Percentiles rank a stretch among this genome's conserved stretches.
phyloP scores from a whole-genome alignment of 23 tunicate genomes.

The Trididemnum miniatum region DNA sequence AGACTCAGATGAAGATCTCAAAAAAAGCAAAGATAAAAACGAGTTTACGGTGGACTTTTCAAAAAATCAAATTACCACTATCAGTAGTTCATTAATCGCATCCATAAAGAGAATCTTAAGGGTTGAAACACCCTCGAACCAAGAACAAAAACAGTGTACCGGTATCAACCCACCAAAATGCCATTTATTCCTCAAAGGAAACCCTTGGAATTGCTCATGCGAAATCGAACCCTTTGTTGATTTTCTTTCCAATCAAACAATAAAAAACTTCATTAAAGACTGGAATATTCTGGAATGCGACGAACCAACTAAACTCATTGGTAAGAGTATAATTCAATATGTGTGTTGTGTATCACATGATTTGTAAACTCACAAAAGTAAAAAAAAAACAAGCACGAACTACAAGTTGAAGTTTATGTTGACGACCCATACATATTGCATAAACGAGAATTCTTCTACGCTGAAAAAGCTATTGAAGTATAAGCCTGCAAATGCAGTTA shows the following conservation, averaged over 20 bases:
- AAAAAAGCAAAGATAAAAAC: neutral
- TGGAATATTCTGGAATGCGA: constrained; percentile 6
- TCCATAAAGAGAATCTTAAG: neutral
- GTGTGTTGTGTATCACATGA: too few relatives aligned
- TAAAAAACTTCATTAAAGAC: neutral
- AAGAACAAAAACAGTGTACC: too few relatives aligned
- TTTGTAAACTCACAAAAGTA: too few relatives aligned
- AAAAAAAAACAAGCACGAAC: too few relatives aligned
- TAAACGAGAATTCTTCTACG: too few relatives aligned
- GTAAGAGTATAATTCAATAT: too few relatives aligned
- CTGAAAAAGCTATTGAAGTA: too few relatives aligned
- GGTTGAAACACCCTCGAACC: neutral
- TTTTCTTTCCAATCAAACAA: constrained; percentile 16
- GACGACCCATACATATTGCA: too few relatives aligned
- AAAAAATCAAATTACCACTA: neutral
- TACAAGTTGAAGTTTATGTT: too few relatives aligned
- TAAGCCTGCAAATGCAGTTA: too few relatives aligned
- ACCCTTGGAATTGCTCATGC: constrained; percentile 35
- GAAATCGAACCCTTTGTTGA: neutral
- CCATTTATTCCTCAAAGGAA: neutral
- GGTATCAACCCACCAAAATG: neutral
- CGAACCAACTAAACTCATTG: neutral
- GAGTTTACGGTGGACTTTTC: neutral
- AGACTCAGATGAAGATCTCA: neutral
- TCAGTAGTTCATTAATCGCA: neutral